Conservation (phyloP, 1,140 invertebrate species). For the Caenorhabditis tropicalis region DNA sequence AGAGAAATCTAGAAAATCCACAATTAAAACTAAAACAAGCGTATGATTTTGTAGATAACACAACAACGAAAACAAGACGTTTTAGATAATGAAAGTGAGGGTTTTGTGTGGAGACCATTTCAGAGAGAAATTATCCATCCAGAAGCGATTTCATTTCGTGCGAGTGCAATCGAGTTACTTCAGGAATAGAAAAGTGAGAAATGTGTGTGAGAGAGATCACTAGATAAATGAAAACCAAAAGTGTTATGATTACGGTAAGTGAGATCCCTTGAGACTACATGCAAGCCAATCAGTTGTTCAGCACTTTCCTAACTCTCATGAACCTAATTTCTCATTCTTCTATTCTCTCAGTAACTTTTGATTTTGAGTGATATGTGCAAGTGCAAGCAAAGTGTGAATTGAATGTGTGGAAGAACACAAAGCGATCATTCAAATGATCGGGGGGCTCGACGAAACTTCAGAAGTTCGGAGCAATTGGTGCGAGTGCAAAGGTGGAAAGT, state of each 20-base stretch:
- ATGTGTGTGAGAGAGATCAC: not conserved
- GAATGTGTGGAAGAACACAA: not conserved
- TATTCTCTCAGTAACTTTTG: too few species aligned
- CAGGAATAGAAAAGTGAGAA: not conserved
- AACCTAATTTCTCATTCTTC: too few species aligned
- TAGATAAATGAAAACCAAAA: too few species aligned
- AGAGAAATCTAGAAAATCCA: too few species aligned
- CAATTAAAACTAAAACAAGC: too few species aligned
- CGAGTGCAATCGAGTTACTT: slow-evolving; percentile 20
- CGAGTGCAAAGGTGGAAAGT: slow-evolving; percentile 7
- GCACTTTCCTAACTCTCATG: too few species aligned
- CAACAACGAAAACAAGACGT: not conserved
- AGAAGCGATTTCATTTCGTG: not conserved
- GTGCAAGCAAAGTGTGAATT: too few species aligned
- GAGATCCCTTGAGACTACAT: too few species aligned
- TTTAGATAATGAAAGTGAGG: not conserved
- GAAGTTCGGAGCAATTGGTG: slow-evolving; percentile 7
- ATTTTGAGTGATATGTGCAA: too few species aligned
- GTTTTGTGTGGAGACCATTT: not conserved
- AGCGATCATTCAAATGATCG: not conserved
- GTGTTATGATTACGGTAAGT: too few species aligned
- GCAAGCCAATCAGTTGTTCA: too few species aligned
- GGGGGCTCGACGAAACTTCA: not conserved
- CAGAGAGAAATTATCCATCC: not conserved
- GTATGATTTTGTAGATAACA: too few species aligned